Evolutionary conservation across 2,113 vertebrate genomes (phyloP).

Genomic region (Trichechus manatus): DNA sequence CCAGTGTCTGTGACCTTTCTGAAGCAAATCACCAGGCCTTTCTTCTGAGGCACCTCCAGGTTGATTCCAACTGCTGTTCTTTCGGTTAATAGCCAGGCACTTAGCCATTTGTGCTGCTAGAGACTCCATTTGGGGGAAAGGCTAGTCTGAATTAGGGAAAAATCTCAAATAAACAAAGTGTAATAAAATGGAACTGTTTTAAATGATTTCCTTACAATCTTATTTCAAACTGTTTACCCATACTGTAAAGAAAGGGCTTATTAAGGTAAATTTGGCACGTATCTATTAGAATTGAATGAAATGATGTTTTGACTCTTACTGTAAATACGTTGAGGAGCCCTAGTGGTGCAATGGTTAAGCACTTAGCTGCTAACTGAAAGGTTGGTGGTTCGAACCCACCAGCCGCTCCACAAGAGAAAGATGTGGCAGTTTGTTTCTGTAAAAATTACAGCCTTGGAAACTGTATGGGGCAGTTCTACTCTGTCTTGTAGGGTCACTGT

Average conservation of each 20-base stretch:
- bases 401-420: neutral
- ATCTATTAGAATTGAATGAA: neutral
- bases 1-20: no score
- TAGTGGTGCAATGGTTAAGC: neutral
- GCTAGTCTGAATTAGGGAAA: neutral
- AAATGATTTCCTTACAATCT: neutral
- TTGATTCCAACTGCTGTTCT: neutral
- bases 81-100: neutral
- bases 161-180: neutral
- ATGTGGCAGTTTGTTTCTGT: neutral
- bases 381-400: neutral
- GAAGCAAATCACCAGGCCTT: no score
- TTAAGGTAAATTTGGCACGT: neutral
- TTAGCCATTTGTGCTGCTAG: no score
- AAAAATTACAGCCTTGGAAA: neutral
- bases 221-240: neutral
- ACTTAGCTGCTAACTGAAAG: neutral
- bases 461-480: no score
- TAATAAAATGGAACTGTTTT: neutral
- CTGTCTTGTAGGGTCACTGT: neutral
- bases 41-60: neutral
- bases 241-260: neutral
- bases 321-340: neutral
- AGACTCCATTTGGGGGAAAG: no score
- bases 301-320: neutral